Evolutionary conservation across 2,113 vertebrate species (phyloP).

Genomic region (Passer domesticus): DNA sequence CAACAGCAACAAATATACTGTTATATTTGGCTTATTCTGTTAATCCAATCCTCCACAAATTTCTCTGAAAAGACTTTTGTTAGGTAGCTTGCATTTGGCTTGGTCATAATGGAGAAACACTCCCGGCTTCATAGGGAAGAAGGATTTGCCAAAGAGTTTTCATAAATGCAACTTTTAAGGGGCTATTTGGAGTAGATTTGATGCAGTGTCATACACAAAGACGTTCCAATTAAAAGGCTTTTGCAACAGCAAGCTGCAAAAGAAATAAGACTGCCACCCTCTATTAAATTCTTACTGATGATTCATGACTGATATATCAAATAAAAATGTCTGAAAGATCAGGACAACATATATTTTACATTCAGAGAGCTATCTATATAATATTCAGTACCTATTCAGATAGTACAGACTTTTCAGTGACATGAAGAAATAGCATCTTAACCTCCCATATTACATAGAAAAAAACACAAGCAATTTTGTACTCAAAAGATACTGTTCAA

Average conservation of each 20-base stretch:
- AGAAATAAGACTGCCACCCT: background rate
- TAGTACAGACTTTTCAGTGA: background rate
- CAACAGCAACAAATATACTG: background rate
- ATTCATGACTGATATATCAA: background rate
- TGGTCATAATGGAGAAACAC: background rate
- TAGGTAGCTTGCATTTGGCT: background rate
- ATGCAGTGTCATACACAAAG: background rate
- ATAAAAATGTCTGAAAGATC: background rate
- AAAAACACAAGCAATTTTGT: background rate
- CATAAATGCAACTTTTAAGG: background rate
- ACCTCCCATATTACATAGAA: background rate
- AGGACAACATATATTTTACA: background rate
- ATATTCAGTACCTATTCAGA: background rate
- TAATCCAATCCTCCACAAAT: background rate
- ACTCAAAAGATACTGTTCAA: background rate
- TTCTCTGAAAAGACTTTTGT: background rate
- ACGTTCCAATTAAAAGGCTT: background rate
- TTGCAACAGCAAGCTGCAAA: background rate
- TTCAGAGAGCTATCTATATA: background rate
- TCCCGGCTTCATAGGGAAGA: background rate
- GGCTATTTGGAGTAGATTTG: background rate
- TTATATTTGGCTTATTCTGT: background rate
- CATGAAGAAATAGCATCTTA: background rate
- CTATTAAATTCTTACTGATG: background rate
- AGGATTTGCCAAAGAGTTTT: background rate